A percentile compares a stretch with the other conserved stretches of the same genome.
These are phyloP conservation scores for Lineus longissimus DNA, from an alignment of 1,140 invertebrate genomes.

Conservation along the genomic window DNA sequence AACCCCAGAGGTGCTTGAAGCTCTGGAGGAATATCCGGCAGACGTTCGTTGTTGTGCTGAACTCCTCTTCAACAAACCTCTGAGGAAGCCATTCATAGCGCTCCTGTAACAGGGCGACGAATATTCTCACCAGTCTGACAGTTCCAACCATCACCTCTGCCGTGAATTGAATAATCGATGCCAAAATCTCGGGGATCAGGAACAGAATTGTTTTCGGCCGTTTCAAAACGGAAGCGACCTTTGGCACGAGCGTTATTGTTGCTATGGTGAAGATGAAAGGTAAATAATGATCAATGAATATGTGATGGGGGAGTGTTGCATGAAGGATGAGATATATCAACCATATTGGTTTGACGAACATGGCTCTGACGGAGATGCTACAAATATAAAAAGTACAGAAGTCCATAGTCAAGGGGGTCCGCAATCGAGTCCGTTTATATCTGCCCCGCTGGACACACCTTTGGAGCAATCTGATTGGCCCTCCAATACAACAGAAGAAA, in stretches of 20 bases:
- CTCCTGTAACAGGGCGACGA: too few relatives aligned
- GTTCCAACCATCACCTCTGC: constrained; percentile 41
- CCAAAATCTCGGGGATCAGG: constrained; percentile 36
- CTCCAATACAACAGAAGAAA: constrained; percentile 22
- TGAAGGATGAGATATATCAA: constrained; percentile 39
- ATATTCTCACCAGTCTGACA: too few relatives aligned
- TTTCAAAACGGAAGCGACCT: constrained; percentile 36
- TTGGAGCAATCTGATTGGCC: constrained; percentile 37
- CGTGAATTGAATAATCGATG: constrained; percentile 43
- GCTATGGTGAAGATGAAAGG: constrained; percentile 24
- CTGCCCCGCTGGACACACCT: constrained; percentile 17
- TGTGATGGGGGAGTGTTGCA: constrained; percentile 16
- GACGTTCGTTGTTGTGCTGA: too few relatives aligned
- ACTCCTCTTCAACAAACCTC: too few relatives aligned
- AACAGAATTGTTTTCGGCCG: constrained; percentile 33
- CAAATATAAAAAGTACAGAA: constrained; percentile 33
- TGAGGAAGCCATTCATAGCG: too few relatives aligned
- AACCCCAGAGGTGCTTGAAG: too few relatives aligned
- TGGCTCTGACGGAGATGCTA: constrained; percentile 38
- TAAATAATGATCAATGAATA: constrained; percentile 29
- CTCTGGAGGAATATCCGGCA: too few relatives aligned
- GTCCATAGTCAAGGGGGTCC: constrained; percentile 32
- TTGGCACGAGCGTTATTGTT: constrained; percentile 37
- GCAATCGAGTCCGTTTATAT: constrained; percentile 31
- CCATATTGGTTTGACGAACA: constrained; percentile 44